Evolutionary conservation across 2,888 invertebrate genomes (phyloP).

Genomic region (Shargacucullia verbasci): DNA sequence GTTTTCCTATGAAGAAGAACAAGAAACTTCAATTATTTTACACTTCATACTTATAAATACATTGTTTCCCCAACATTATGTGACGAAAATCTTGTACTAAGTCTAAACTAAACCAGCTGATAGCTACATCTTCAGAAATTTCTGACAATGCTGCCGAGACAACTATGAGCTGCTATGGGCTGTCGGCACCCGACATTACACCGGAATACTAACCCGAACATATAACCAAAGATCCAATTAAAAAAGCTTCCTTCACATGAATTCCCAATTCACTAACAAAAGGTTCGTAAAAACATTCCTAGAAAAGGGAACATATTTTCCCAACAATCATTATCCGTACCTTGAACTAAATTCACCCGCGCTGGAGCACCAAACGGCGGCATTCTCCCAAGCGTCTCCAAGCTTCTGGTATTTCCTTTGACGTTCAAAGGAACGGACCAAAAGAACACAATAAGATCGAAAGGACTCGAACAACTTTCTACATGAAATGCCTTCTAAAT

Average conservation of each 20-base stretch:
- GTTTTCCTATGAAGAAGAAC: no score
- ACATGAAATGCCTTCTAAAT: slow-evolving; percentile 30
- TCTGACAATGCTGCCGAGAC: no score
- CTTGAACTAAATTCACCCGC: slow-evolving; percentile 37
- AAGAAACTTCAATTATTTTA: no score
- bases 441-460: slow-evolving; percentile 50
- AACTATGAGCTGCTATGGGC: no score
- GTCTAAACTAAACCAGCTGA: no score
- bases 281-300: slow-evolving; percentile 2
- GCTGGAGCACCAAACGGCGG: slow-evolving; percentile 34
- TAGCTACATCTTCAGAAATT: no score
- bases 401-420: slow-evolving; percentile 54
- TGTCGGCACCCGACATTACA: no score
- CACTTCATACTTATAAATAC: no score
- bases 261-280: slow-evolving; percentile 4
- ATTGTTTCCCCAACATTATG: no score
- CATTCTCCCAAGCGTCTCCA: slow-evolving; percentile 42
- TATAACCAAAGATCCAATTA: slow-evolving; percentile 14
- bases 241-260: neutral
- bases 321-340: slow-evolving; percentile 29
- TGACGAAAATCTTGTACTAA: no score
- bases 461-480: slow-evolving; percentile 46
- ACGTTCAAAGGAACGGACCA: slow-evolving; percentile 53
- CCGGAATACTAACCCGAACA: slow-evolving; percentile 1
- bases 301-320: slow-evolving; percentile 23